phyloP scores from a whole-genome alignment of 2,888 invertebrate genomes.

The Sinopyrophorus schimmeli region DNA sequence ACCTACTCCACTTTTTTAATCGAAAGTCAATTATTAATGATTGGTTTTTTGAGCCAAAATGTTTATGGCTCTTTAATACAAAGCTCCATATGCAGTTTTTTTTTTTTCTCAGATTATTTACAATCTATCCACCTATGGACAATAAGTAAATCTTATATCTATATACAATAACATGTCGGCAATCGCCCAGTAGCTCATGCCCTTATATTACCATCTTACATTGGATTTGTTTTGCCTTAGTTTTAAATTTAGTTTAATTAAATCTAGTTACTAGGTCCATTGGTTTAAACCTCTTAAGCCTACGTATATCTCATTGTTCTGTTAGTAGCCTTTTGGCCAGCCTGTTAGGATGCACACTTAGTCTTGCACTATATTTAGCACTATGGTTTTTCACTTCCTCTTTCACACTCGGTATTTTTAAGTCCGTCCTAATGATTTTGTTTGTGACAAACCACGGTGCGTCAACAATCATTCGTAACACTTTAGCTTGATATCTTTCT shows the following conservation, averaged over 20 bases:
- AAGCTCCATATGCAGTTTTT: no score
- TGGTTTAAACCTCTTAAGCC: no score
- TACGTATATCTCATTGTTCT: not conserved
- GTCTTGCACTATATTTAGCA: conserved; percentile 4
- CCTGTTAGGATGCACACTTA: conserved; percentile 1
- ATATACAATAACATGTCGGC: not conserved
- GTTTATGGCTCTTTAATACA: no score
- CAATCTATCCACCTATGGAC: conserved; percentile 33
- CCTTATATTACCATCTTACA: not conserved
- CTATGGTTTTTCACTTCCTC: conserved; percentile 7
- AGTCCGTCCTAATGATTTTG: conserved; percentile 1
- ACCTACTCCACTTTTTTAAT: no score
- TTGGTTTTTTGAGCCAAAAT: no score
- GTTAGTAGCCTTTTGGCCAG: conserved; percentile 1
- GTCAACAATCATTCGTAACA: not conserved
- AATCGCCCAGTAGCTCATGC: conserved; percentile 1
- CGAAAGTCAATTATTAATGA: no score
- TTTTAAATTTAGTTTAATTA: not conserved
- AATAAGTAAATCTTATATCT: conserved; percentile 43
- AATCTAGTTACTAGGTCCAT: not conserved
- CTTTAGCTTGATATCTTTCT: conserved; percentile 1
- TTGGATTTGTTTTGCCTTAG: not conserved
- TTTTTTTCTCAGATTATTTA: not conserved
- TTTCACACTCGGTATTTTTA: not conserved
- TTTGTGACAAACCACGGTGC: conserved; percentile 3